Base-by-base conservation (phyloP, 2,888 invertebrate species). In the Eupithecia centaureata region DNA sequence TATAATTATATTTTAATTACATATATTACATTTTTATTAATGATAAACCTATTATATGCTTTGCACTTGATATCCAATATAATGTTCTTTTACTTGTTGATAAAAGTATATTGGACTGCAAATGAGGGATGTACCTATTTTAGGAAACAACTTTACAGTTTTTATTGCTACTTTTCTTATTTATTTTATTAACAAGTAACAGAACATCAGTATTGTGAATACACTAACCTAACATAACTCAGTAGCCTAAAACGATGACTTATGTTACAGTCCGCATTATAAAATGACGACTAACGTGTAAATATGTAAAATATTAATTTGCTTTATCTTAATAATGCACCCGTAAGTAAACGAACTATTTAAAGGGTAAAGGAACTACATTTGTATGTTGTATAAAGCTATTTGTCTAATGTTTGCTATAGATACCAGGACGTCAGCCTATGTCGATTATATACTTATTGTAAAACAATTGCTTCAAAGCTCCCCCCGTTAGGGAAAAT, bases 1-100 rank as follows among this genome's bases (percentile, higher is more conserved):
- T 76, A 73, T 79, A 78, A 77, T 75, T 76, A 70, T 75, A 70
- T 70, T 73, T 73, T 76, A 77, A 76, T 76, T 77, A 74, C 73
- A 77, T 76, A 76, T 76, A 75, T 76, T 78, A 80, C 79, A 79
- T 75, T 77, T 76, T 68, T 71, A 70, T 64, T 72, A 75, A 73
- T 73, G 73, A 73, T 75, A 72, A 73, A 73, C 61, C 72, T 73
- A 72, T 67, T 70, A 70, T 71, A 76, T 76, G 75, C 76, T 76
- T 76, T 76, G 76, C 76, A 76, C 76, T 76, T 73, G 70, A 73
- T 73, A 63, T 70, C 54, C 58, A 68, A 75, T 72, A 72, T 60
- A 61, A 64, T 68, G 65, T 54, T 71, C 64, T 72, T 71, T 72
- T 65, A 61, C 27, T n/a, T n/a, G 18, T 27, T 71, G 63, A 56